phyloP scores from a whole-genome alignment of 2,113 vertebrate genomes.

The Micronisus gabar region DNA sequence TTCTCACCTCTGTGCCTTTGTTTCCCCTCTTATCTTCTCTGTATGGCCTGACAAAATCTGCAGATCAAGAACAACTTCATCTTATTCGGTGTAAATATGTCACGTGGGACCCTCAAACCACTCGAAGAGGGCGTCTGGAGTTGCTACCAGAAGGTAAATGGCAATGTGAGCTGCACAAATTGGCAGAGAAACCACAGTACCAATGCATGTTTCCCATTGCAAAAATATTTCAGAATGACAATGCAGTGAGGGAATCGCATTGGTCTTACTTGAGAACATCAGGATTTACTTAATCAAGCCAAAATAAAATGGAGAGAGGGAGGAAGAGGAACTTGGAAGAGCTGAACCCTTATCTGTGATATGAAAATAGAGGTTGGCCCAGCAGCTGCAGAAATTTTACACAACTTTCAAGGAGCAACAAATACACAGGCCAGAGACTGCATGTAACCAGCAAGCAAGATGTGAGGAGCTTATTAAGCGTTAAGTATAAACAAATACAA shows the following conservation, averaged over 20 bases:
- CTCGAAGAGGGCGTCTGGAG: background rate
- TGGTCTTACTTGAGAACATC: background rate
- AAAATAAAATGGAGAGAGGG: background rate
- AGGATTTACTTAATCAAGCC: background rate
- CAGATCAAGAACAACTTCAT: background rate
- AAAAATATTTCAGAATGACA: background rate
- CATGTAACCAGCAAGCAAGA: background rate
- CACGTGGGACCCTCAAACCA: background rate
- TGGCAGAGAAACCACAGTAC: background rate
- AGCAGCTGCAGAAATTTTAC: background rate
- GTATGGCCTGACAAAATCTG: background rate
- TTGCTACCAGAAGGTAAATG: background rate
- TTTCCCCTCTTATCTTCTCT: background rate
- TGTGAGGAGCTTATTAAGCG: background rate
- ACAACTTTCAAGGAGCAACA: background rate
- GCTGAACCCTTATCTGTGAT: background rate
- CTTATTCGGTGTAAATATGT: background rate
- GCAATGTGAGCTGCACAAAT: background rate
- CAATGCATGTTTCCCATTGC: background rate
- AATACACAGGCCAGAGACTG: background rate
- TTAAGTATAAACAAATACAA: conserved; percentile 14
- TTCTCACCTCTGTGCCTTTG: background rate
- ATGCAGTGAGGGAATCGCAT: background rate
- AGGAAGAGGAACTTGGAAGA: background rate
- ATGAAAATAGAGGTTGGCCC: fast-evolving